phyloP scores from a whole-genome alignment of 2,113 vertebrate species.

The Forbesichthys agassizii region DNA sequence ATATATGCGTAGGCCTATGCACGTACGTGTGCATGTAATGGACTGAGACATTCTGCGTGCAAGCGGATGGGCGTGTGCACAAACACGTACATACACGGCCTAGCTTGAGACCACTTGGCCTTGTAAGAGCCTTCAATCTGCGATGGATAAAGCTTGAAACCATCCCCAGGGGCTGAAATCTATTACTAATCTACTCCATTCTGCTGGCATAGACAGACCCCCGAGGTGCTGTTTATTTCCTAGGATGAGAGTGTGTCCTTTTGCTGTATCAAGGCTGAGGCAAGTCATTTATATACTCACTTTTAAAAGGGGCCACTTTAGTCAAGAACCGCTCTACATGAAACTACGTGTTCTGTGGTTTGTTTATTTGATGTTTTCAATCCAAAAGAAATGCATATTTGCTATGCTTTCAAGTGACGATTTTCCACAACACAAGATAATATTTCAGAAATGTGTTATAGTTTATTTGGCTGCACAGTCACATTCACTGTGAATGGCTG shows the following conservation, averaged over 20 bases:
- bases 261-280: constrained; percentile 9
- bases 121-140: constrained; percentile 22
- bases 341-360: not conserved
- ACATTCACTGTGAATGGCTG: too few species aligned
- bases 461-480: too few species aligned
- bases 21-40: constrained; percentile 13
- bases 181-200: constrained; percentile 35
- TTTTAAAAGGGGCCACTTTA: not conserved
- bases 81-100: constrained; percentile 23
- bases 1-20: constrained; percentile 7
- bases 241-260: constrained; percentile 30
- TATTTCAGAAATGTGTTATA: too few species aligned
- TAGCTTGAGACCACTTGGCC: constrained; percentile 14
- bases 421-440: too few species aligned
- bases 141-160: constrained; percentile 18
- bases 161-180: constrained; percentile 28
- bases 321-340: not conserved
- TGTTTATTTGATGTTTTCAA: too few species aligned
- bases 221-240: constrained; percentile 11
- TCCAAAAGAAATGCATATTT: too few species aligned
- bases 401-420: too few species aligned
- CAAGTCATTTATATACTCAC: constrained; percentile 6
- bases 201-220: constrained; percentile 16
- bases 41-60: constrained; percentile 15
- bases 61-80: constrained; percentile 17